A percentile compares a stretch with the other conserved stretches of the same genome.
These are phyloP conservation scores for Sardinella longiceps DNA, from an alignment of 2,797 vertebrate species.

Conservation along the genomic window DNA sequence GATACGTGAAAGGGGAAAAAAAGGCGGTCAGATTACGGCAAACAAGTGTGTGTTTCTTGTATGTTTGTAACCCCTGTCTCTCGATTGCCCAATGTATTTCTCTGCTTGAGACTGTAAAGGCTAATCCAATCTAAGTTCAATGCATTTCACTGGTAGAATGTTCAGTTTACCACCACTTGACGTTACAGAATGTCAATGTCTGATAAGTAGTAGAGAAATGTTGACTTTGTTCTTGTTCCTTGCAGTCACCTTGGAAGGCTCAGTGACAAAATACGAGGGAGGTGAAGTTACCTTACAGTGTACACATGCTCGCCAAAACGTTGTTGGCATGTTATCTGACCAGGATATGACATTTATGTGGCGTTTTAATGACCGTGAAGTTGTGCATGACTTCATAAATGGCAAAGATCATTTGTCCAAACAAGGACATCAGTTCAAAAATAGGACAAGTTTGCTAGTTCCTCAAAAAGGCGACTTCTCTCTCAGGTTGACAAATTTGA, in stretches of 20 bases:
- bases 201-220: neutral
- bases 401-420: neutral
- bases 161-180: too few relatives aligned
- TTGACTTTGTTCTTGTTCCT: neutral
- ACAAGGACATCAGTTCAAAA: neutral
- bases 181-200: too few relatives aligned
- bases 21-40: too few relatives aligned
- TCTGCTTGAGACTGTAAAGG: too few relatives aligned
- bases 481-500: neutral
- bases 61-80: too few relatives aligned
- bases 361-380: neutral
- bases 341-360: neutral
- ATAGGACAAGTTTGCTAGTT: neutral
- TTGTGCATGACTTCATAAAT: neutral
- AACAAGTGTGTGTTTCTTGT: too few relatives aligned
- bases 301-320: neutral
- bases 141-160: too few relatives aligned
- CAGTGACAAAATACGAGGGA: neutral
- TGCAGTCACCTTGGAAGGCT: neutral
- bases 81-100: too few relatives aligned
- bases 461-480: neutral
- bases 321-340: neutral
- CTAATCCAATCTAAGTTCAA: too few relatives aligned
- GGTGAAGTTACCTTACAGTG: neutral
- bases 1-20: too few relatives aligned